Conservation (phyloP, 2,797 vertebrate genomes). For the Dermochelys coriacea region DNA sequence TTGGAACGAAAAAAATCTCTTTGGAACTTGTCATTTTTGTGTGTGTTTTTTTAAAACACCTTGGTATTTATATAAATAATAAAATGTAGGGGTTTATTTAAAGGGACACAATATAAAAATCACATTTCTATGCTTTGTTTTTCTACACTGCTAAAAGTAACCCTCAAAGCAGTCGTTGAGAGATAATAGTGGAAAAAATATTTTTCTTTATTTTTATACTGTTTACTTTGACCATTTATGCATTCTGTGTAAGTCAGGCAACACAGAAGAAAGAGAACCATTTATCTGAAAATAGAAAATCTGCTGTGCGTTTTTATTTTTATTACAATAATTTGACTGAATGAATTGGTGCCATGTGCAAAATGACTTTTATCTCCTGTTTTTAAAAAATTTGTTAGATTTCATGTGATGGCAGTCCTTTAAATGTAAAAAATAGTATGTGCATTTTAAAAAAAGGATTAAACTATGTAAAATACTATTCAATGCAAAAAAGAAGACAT, state of each 20-base stretch:
- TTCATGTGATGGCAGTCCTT: background rate
- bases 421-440: background rate
- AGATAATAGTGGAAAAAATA: constrained; percentile 1
- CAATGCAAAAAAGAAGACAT: background rate
- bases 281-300: background rate
- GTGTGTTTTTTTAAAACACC: background rate
- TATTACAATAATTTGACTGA: background rate
- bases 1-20: background rate
- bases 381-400: background rate
- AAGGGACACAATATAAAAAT: background rate
- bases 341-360: background rate
- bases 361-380: rapidly evolving
- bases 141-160: background rate
- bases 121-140: background rate
- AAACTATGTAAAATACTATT: background rate
- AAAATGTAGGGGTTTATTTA: background rate
- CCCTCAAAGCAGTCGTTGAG: background rate
- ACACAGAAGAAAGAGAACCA: background rate
- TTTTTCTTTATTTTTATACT: background rate
- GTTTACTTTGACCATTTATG: background rate
- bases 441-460: background rate
- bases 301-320: background rate
- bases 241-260: background rate
- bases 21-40: background rate
- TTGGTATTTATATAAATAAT: background rate